Evolutionary conservation across 2,113 vertebrate genomes (phyloP), one percentile per base, ranked within the genome.

Genomic region (Limanda limanda): DNA sequence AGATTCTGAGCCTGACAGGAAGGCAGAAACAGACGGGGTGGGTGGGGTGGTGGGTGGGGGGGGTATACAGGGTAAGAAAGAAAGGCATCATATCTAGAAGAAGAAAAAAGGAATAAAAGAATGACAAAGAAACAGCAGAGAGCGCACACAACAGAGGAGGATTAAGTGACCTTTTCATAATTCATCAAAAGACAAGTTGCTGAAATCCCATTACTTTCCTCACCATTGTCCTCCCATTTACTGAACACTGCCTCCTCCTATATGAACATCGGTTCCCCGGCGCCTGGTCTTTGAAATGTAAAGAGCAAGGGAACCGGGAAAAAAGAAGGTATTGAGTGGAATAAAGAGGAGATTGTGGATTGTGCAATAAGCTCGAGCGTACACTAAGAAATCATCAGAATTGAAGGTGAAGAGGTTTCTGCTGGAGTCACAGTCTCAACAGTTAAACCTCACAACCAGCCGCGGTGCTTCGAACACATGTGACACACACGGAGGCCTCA

Each of bases 121-220:
- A 60, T 42, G 69, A 80, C 13, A 59, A 66, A 40, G 35, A n/a
- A 74, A 66, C 80, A 65, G 58, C 52, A 73, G 58, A 73, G 58
- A 76, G 78, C 31, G 52, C 37, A 59, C 68, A 35, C 18, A 42
- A 77, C 67, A 56, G 25, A 68, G 52, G 42, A 21, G 74, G 78
- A 83, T 89, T 83, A 85, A 27, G 42, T 54, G 40, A 89, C 86
- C 81, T 89, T 88, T 89, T 74, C 52, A 76, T 75, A 88, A 86
- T 88, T 84, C 75, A 88, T 82, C 81, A 81, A 79, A 74, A 81
- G 76, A 68, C 71, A 66, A 74, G 72, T 40, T 73, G 72, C 62
- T 63, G 74, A 83, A 86, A 83, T 75, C 21, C 23, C 48, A 9
- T 62, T 68, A 60, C 71, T 73, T 21, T 8, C n/a, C 37, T 27